A percentile compares a stretch with the other conserved stretches of the same genome.
Conservation (phyloP, 2,113 vertebrate genomes). For the Clupea harengus region DNA sequence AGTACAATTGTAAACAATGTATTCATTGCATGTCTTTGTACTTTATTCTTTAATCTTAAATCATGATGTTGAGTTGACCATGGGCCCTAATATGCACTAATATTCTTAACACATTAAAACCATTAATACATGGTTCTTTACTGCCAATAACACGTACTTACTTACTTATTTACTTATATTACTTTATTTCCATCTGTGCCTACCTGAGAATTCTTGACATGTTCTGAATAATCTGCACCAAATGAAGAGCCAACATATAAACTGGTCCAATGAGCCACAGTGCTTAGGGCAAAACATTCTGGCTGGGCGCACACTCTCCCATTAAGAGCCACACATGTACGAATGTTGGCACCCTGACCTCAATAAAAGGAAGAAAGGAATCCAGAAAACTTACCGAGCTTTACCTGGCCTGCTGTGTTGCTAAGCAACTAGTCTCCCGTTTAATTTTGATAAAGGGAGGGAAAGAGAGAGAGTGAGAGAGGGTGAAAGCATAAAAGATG, state of each 20-base stretch:
- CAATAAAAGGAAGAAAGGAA: constrained; percentile 6
- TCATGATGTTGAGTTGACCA: too few relatives aligned
- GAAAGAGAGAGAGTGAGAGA: constrained; percentile 33
- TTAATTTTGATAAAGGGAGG: constrained; percentile 51
- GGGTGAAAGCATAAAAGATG: constrained; percentile 12
- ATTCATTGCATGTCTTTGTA: too few relatives aligned
- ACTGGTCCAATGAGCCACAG: neutral
- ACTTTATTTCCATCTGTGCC: neutral
- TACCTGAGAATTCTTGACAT: too few relatives aligned
- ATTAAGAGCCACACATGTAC: neutral
- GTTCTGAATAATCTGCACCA: too few relatives aligned
- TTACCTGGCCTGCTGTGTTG: constrained; percentile 53
- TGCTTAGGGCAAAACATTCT: neutral
- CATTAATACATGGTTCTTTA: neutral
- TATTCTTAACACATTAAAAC: too few relatives aligned
- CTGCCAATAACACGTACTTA: neutral
- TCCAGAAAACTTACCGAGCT: constrained; percentile 29
- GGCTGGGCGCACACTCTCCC: neutral
- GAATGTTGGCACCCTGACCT: neutral
- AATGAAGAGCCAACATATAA: too few relatives aligned
- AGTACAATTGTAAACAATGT: too few relatives aligned
- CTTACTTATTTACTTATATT: too few relatives aligned
- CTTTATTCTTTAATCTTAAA: too few relatives aligned
- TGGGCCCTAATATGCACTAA: too few relatives aligned
- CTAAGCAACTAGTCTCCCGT: constrained; percentile 53